Conservation (phyloP, 2,888 invertebrate genomes). For the Dryobotodes eremita region DNA sequence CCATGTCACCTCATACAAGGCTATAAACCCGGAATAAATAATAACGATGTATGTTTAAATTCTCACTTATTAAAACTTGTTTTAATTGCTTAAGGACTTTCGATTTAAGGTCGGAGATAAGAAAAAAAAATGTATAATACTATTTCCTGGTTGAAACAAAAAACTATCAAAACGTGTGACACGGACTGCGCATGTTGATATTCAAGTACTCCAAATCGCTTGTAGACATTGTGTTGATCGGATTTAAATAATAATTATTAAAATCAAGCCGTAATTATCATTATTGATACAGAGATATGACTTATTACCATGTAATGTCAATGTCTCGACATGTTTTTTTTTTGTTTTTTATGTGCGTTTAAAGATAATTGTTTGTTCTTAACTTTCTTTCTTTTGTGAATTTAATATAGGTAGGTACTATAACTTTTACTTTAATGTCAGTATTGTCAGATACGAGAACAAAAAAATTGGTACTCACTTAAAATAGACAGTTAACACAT, state of each 20-base stretch:
- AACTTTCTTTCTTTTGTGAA: conserved; percentile 19
- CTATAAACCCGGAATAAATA: conserved; percentile 62
- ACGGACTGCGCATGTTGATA: conserved; percentile 39
- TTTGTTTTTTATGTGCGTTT: background rate
- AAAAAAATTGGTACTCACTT: too few species aligned
- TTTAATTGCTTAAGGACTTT: conserved; percentile 69
- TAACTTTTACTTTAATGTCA: background rate
- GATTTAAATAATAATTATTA: conserved; percentile 50
- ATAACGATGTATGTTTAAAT: conserved; percentile 50
- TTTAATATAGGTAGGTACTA: background rate
- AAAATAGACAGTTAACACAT: too few species aligned
- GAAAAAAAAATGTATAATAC: conserved; percentile 51
- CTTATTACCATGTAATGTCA: conserved; percentile 29
- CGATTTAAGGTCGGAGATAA: conserved; percentile 66
- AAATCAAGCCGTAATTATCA: conserved; percentile 44
- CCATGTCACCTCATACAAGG: conserved; percentile 38
- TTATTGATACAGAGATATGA: conserved; percentile 40
- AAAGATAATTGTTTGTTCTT: background rate
- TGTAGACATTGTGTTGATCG: conserved; percentile 47
- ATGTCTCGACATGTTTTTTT: conserved; percentile 6
- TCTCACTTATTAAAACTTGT: conserved; percentile 64
- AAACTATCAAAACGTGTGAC: conserved; percentile 55
- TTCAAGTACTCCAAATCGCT: conserved; percentile 43
- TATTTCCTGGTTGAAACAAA: conserved; percentile 67
- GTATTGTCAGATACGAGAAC: too few species aligned